Conservation (phyloP, 2,113 vertebrate species). For the pig (Sus scrofa) region DNA sequence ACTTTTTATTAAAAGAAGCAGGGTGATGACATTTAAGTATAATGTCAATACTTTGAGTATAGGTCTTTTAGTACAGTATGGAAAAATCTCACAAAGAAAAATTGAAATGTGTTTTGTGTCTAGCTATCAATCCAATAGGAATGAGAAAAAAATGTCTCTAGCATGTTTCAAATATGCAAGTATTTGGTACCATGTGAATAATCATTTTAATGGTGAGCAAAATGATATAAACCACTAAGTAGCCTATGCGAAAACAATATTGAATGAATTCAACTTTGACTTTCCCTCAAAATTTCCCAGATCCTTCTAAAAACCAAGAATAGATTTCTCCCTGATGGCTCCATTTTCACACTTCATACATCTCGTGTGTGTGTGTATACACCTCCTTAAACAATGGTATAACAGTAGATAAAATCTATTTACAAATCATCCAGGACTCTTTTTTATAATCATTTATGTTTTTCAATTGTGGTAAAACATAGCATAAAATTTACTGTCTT, state of each 20-base stretch:
- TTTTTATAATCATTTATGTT: neutral
- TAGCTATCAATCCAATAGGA: neutral
- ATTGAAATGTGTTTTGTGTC: neutral
- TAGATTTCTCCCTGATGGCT: neutral
- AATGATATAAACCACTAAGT: neutral
- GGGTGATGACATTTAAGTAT: neutral
- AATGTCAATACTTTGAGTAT: neutral
- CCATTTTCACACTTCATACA: neutral
- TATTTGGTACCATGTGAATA: neutral
- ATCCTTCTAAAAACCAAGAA: neutral
- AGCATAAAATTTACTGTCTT: neutral
- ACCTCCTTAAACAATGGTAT: neutral
- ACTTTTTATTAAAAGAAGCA: neutral
- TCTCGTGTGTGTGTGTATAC: neutral
- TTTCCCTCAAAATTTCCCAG: neutral
- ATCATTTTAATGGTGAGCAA: neutral
- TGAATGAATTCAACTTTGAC: neutral
- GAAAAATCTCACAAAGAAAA: neutral
- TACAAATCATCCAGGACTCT: neutral
- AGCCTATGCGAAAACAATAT: neutral
- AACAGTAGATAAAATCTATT: neutral
- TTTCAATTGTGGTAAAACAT: neutral
- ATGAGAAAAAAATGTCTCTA: neutral
- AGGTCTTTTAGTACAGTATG: neutral
- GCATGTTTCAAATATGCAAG: neutral